These are phyloP conservation scores for Variabilichromis moorii DNA, from an alignment of 2,113 vertebrate genomes.

Conservation along the genomic window DNA sequence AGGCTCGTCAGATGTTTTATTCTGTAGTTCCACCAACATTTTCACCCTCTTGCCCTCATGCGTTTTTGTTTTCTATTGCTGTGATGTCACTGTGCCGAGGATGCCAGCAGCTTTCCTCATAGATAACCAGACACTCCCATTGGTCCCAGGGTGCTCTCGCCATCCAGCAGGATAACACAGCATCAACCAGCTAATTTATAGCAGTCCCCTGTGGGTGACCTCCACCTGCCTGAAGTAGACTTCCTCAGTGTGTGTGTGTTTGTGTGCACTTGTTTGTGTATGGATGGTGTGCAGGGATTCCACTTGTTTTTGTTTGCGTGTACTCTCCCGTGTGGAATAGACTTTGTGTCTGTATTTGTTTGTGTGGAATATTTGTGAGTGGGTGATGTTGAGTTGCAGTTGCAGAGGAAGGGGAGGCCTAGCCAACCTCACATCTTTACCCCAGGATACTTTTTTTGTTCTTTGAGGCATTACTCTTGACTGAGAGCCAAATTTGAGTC, in stretches of 20 bases:
- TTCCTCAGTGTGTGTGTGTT: not conserved
- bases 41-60: not conserved
- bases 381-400: not conserved
- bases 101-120: conserved; percentile 47
- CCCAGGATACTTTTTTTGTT: conserved; percentile 27
- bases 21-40: conserved; percentile 3
- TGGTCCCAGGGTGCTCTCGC: conserved; percentile 33
- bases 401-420: conserved; percentile 6
- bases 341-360: conserved; percentile 2
- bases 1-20: conserved; percentile 20
- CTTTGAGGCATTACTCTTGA: conserved; percentile 47
- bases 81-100: conserved; percentile 53
- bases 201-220: conserved; percentile 33
- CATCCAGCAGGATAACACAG: conserved; percentile 36
- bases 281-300: not conserved
- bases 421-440: conserved; percentile 47
- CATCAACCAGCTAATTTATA: conserved; percentile 54
- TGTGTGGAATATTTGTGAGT: not conserved
- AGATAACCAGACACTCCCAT: conserved; percentile 42
- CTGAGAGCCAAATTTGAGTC: conserved; percentile 55
- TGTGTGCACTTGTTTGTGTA: not conserved
- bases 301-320: not conserved
- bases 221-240: conserved; percentile 13
- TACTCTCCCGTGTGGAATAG: not conserved
- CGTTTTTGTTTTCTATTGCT: not conserved